Base-by-base conservation (phyloP, 2,888 invertebrate species). In the Eutolmus rufibarbis region DNA sequence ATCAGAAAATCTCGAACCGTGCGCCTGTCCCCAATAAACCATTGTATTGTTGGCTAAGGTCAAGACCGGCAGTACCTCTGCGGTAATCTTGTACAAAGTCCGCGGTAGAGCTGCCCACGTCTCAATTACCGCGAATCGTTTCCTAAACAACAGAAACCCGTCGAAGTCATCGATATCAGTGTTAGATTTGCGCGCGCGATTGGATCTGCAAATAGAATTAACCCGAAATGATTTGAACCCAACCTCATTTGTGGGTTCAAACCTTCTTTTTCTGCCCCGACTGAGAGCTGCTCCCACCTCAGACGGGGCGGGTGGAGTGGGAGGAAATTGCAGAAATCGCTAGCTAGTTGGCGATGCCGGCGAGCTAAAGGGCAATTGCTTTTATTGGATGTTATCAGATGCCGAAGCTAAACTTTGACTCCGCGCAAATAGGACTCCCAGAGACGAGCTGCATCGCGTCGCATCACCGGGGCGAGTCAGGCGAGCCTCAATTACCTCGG, bases 351-450 rank as follows among this genome's bases (percentile, higher is more conserved):
- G 28, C 57, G 57, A 57, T 57, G 57, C 23, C 23, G 23, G 28
- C 66, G 7, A 66, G 66, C 76, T 76, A 82, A 66, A 82, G 82
- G 57, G 82, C 57, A 82, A 82, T 82, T 57, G 82, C 34, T 82
- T 82, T 81, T 81, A 51, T 81, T 81, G 51, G 28, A 23, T 28
- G 28, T n/a, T 82, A 82, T 82, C 82, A 57, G 82, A 82, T 82
- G 51, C 79, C 79, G 51, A 5, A 56, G 79, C 31, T 79, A 79
- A 79, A 79, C 79, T 79, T 56, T 79, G 79, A 51, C 56, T 79
- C 31, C 19, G 51, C 51, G 9, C 79, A 79, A 78, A 79, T 79
- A 31, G 23, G n/a, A 79, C 28, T 78, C 51, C 5, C 12, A 66
- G 57, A 57, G 23, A 57, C 19, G 57, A 57, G 51, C 23, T 7